Percentiles rank a stretch among this genome's conserved stretches.
Evolutionary conservation across 2,888 invertebrate species (phyloP).

Genomic region (Sphaerophoria taeniata): DNA sequence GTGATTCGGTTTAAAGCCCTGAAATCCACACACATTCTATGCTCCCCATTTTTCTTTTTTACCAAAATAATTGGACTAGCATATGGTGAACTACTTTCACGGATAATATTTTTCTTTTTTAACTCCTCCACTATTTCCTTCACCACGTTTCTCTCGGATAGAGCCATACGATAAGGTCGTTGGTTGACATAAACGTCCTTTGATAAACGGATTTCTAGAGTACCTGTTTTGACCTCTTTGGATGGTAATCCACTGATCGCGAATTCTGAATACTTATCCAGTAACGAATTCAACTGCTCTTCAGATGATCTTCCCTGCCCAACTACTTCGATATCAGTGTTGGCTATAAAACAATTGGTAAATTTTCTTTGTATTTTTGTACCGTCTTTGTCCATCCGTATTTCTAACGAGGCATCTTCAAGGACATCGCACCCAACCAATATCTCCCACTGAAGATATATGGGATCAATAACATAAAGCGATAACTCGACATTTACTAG

Average conservation of each 20-base stretch:
- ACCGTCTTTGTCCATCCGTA: constrained; percentile 15
- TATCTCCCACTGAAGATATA: constrained; percentile 28
- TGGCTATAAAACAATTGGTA: not conserved
- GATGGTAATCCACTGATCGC: constrained; percentile 34
- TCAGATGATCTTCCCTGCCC: constrained; percentile 21
- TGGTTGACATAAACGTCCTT: constrained; percentile 9
- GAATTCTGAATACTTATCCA: constrained; percentile 22
- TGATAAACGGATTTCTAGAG: constrained; percentile 7
- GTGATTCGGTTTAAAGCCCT: too few relatives aligned
- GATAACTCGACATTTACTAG: not conserved
- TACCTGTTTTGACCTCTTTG: constrained; percentile 16
- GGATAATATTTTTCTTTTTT: constrained; percentile 24
- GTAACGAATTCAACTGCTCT: constrained; percentile 10
- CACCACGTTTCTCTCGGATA: constrained; percentile 32
- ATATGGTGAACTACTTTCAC: constrained; percentile 35
- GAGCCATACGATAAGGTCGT: constrained; percentile 27
- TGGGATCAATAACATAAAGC: constrained; percentile 22
- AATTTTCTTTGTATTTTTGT: constrained; percentile 21
- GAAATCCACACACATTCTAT: too few relatives aligned
- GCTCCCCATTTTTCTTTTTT: too few relatives aligned
- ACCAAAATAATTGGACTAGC: not conserved
- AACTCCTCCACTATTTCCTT: constrained; percentile 40
- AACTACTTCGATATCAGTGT: constrained; percentile 9
- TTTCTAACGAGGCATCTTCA: constrained; percentile 27
- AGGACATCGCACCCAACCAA: constrained; percentile 33